phyloP scores from a whole-genome alignment of 2,113 vertebrate species.

The Crotalus horridus region DNA sequence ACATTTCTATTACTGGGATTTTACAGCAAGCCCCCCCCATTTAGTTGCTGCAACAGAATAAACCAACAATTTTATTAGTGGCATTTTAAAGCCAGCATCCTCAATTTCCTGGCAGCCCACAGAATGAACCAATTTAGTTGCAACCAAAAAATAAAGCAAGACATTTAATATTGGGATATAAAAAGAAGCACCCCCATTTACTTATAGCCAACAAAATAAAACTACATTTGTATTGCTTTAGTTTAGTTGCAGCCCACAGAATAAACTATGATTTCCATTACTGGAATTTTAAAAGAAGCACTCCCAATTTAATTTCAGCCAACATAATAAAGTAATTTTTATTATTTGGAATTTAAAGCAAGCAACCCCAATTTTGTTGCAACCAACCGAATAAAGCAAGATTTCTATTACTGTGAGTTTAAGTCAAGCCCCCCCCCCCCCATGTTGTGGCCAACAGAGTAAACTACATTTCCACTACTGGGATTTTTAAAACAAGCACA shows the following conservation, averaged over 20 bases:
- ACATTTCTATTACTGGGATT: background rate
- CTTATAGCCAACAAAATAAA: background rate
- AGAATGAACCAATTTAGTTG: background rate
- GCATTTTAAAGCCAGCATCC: background rate
- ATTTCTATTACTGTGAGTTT: background rate
- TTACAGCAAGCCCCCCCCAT: background rate
- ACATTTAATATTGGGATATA: background rate
- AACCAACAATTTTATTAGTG: background rate
- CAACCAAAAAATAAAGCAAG: background rate
- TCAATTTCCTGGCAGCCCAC: background rate
- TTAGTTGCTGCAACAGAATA: background rate
- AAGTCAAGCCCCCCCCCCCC: background rate
- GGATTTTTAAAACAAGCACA: background rate
- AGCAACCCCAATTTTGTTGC: background rate
- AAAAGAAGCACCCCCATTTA: background rate
- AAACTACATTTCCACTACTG: background rate
- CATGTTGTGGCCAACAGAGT: background rate
- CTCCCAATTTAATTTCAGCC: no score
- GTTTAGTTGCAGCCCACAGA: background rate
- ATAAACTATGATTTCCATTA: no score
- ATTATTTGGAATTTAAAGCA: background rate
- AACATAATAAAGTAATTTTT: background rate
- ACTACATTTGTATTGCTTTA: background rate
- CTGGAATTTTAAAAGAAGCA: no score
- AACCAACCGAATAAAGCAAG: background rate